Evolutionary conservation across 2,888 invertebrate species (phyloP).

Genomic region (Spicauda simplicius): DNA sequence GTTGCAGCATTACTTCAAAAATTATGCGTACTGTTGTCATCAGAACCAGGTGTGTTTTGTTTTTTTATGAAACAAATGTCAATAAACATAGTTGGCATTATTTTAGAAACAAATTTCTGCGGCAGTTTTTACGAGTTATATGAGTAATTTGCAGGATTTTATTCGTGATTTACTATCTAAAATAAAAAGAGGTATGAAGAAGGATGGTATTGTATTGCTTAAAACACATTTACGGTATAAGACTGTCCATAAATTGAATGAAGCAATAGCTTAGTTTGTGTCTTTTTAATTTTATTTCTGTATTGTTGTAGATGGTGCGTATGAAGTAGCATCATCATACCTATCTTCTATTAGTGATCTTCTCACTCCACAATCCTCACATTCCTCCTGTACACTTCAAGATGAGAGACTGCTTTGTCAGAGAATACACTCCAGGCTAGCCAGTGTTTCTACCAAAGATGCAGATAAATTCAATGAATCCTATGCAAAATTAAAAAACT

Average conservation of each 20-base stretch:
- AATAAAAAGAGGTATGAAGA: conserved; percentile 27
- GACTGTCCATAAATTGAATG: background rate
- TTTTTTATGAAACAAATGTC: conserved; percentile 52
- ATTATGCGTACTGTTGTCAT: conserved; percentile 71
- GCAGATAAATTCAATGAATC: conserved; percentile 77
- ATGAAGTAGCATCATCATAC: conserved; percentile 76
- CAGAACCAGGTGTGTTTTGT: conserved; percentile 66
- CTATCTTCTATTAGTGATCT: conserved; percentile 64
- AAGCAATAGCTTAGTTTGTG: too few species aligned
- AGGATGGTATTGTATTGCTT: background rate
- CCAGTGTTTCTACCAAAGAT: conserved; percentile 62
- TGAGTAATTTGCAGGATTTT: conserved; percentile 57
- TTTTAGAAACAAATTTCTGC: background rate
- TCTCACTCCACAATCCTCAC: background rate
- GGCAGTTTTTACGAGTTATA: conserved; percentile 41
- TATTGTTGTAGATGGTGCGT: conserved; percentile 67
- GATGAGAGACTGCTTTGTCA: conserved; percentile 76
- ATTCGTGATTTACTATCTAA: conserved; percentile 38
- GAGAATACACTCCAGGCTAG: conserved; percentile 67
- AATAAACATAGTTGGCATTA: conserved; percentile 30
- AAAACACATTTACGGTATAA: background rate
- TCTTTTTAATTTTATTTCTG: too few species aligned
- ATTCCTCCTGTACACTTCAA: conserved; percentile 48
- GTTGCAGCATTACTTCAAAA: conserved; percentile 69
- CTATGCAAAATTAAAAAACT: conserved; percentile 72